Conservation (phyloP, 2,888 invertebrate genomes). For the Idaea biselata region DNA sequence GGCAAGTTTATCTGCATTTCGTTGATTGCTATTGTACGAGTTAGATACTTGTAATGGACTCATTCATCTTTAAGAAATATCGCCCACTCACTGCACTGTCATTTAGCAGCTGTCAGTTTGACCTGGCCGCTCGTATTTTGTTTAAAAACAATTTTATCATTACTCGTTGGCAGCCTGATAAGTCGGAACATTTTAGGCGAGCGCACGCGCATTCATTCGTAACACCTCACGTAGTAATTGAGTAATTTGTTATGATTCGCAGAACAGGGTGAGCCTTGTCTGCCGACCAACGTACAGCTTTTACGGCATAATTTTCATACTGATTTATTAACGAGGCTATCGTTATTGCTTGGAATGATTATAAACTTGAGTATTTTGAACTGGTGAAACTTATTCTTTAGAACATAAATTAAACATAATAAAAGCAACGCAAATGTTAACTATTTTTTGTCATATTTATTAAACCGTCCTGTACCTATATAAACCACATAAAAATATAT, state of each 20-base stretch:
- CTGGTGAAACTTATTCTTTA: background rate
- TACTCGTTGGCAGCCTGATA: constrained; percentile 7
- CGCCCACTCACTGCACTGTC: constrained; percentile 48
- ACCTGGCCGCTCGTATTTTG: background rate
- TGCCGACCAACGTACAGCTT: constrained; percentile 19
- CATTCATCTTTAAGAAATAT: constrained; percentile 44
- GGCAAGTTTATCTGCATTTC: constrained; percentile 32
- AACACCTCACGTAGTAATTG: constrained; percentile 24
- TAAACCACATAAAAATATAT: no score
- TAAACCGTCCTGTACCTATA: no score
- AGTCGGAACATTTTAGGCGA: constrained; percentile 9
- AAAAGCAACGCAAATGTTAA: no score
- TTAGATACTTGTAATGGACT: constrained; percentile 40
- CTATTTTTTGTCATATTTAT: no score
- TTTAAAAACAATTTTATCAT: constrained; percentile 1
- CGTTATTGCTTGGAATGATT: background rate
- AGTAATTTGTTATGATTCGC: constrained; percentile 36
- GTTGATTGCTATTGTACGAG: constrained; percentile 27
- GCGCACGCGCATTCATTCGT: constrained; percentile 18
- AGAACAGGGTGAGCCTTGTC: constrained; percentile 38
- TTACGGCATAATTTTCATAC: constrained; percentile 16
- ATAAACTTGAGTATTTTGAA: background rate
- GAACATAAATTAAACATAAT: background rate
- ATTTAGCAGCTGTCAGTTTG: constrained; percentile 46
- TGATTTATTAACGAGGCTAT: constrained; percentile 3